phyloP scores from a whole-genome alignment of 2,113 vertebrate genomes.

The Passer montanus region DNA sequence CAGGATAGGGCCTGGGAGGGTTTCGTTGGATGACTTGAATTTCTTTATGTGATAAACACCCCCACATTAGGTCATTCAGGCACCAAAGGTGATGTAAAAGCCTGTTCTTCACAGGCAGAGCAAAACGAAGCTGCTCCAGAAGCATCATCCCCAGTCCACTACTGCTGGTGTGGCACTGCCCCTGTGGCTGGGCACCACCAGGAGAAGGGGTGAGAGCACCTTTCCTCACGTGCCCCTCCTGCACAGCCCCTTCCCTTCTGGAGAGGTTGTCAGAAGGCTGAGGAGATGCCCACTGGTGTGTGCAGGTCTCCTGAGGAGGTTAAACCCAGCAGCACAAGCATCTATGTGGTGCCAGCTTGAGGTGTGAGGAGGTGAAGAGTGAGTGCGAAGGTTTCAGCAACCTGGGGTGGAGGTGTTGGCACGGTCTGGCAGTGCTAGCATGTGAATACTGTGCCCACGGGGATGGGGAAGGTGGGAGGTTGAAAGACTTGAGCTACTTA shows the following conservation, averaged over 20 bases:
- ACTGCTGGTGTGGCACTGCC: not conserved
- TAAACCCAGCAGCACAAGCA: not conserved
- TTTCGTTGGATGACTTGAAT: not conserved
- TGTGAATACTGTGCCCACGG: not conserved
- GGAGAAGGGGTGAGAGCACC: not conserved
- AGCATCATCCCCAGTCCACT: not conserved
- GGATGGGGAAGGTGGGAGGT: not conserved
- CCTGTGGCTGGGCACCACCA: not conserved
- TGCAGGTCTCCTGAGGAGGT: not conserved
- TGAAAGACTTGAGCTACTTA: not conserved
- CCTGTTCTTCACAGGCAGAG: not conserved
- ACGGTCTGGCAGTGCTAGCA: not conserved
- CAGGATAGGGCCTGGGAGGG: not conserved
- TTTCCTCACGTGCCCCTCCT: fast-evolving
- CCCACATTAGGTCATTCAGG: not conserved
- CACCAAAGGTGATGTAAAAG: not conserved
- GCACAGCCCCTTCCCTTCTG: not conserved
- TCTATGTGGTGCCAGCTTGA: fast-evolving
- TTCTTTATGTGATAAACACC: not conserved
- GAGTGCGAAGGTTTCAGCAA: not conserved
- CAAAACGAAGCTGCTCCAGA: not conserved
- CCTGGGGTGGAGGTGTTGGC: not conserved
- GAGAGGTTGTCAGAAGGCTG: not conserved
- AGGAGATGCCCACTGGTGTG: fast-evolving
- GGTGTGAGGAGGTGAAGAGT: not conserved